phyloP scores from a whole-genome alignment of 30 jellyfish, hydroid and myxozoan species.

The Rhopilema esculentum region DNA sequence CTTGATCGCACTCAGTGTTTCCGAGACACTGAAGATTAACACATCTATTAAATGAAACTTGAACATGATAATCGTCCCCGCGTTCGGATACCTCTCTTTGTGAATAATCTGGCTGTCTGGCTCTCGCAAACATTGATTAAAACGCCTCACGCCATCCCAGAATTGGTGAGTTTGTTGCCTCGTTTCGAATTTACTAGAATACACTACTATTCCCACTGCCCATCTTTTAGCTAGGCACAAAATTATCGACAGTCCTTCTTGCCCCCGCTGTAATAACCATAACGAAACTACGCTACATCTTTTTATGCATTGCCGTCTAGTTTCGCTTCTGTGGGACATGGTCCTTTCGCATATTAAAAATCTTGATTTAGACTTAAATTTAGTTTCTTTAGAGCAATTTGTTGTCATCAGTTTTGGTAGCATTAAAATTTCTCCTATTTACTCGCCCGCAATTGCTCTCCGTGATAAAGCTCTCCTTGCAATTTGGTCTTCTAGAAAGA shows the following conservation, averaged over 20 bases:
- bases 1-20: neutral
- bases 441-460: neutral
- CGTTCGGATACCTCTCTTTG: no score
- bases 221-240: neutral
- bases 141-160: no score
- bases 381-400: neutral
- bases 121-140: no score
- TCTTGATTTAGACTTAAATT: neutral
- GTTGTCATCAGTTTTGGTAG: neutral
- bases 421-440: neutral
- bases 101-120: no score
- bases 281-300: neutral
- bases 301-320: neutral
- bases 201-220: neutral
- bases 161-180: no score
- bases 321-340: neutral
- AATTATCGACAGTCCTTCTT: neutral
- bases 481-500: neutral
- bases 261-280: neutral
- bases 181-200: no score
- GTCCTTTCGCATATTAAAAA: neutral
- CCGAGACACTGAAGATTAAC: neutral
- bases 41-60: neutral
- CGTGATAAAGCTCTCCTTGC: neutral
- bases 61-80: neutral